A percentile compares a stretch with the other conserved stretches of the same genome.
Conservation (phyloP, 2,888 invertebrate species). For the Chrysina gloriosa region DNA sequence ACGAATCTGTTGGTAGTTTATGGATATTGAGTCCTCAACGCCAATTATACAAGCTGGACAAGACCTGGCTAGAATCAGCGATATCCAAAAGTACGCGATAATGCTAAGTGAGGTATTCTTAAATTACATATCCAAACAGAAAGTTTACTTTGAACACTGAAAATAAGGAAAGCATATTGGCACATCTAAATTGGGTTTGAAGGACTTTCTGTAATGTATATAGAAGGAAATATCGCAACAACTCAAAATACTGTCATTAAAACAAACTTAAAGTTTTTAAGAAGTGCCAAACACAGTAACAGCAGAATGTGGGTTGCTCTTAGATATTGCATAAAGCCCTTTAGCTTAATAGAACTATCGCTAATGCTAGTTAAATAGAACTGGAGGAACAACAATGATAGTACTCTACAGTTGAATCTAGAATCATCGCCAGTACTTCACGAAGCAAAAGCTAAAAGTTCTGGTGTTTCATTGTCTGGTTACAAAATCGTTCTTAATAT, state of each 20-base stretch:
- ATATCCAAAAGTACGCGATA: constrained; percentile 38
- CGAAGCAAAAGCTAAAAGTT: background rate
- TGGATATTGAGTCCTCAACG: constrained; percentile 41
- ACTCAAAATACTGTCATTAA: constrained; percentile 36
- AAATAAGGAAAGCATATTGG: constrained; percentile 41
- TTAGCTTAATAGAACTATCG: constrained; percentile 9
- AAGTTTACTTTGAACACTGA: constrained; percentile 37
- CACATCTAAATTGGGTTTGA: constrained; percentile 39
- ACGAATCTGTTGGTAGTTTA: constrained; percentile 43
- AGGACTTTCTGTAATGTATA: constrained; percentile 30
- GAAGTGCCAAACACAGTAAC: constrained; percentile 3
- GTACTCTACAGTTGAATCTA: background rate
- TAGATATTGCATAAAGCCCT: constrained; percentile 12
- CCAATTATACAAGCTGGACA: constrained; percentile 9
- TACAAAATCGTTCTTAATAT: constrained; percentile 12
- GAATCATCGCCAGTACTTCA: background rate
- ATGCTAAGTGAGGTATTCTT: constrained; percentile 39
- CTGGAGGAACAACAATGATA: background rate
- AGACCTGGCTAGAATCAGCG: constrained; percentile 28
- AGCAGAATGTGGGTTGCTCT: constrained; percentile 1
- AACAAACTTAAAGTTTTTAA: constrained; percentile 38
- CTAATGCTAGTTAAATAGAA: background rate
- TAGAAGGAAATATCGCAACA: constrained; percentile 24
- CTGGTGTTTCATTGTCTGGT: constrained; percentile 7
- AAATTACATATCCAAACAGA: constrained; percentile 30